A percentile compares a stretch with the other conserved stretches of the same genome.
These are phyloP conservation scores for Mastomys coucha DNA, from an alignment of 2,113 vertebrate species.

Conservation along the genomic window DNA sequence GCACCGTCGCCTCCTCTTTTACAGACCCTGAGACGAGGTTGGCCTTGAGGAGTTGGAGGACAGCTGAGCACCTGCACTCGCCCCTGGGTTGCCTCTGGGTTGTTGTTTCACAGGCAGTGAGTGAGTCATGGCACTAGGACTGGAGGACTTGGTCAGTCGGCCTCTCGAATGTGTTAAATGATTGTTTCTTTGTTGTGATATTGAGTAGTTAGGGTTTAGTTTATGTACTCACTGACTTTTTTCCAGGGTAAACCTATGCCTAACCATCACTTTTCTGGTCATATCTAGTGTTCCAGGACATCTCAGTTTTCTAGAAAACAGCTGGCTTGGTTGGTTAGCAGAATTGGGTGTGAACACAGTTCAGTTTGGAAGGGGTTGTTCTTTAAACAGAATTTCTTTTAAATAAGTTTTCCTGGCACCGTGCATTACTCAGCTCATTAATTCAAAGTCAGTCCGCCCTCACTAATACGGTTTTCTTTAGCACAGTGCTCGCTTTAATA, in stretches of 20 bases:
- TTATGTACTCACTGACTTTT: background rate
- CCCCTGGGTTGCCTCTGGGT: background rate
- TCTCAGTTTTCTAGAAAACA: background rate
- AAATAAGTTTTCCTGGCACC: constrained; percentile 10
- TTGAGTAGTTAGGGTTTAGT: background rate
- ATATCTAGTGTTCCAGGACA: accelerated
- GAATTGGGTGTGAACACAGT: background rate
- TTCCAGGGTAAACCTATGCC: background rate
- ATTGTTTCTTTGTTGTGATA: background rate
- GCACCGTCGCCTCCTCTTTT: background rate
- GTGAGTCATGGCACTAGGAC: background rate
- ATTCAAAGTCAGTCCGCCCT: constrained; percentile 67
- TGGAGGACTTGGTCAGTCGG: too few relatives aligned
- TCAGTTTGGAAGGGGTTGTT: background rate
- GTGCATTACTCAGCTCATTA: constrained; percentile 30
- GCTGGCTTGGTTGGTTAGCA: background rate
- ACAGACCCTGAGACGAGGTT: background rate
- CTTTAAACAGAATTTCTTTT: constrained; percentile 19
- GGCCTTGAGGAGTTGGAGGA: background rate
- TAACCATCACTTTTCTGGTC: background rate
- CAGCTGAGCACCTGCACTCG: background rate
- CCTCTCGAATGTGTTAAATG: too few relatives aligned
- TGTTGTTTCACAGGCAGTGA: background rate
- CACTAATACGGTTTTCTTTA: constrained; percentile 43
- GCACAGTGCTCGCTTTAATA: constrained; percentile 58